phyloP scores from a whole-genome alignment of 2,888 invertebrate species.

The Halictus quadricinctus region DNA sequence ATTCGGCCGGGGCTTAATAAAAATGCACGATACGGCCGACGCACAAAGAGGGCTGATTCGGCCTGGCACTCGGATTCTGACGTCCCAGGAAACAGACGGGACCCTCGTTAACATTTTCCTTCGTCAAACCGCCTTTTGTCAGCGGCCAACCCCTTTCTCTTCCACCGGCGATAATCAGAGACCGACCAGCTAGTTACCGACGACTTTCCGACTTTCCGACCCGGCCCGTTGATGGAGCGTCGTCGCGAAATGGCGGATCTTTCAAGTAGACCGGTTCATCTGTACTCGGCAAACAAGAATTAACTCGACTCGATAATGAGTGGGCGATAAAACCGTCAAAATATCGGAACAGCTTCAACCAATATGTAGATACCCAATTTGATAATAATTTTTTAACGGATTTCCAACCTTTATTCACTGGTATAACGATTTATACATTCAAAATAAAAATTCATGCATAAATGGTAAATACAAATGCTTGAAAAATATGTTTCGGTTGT shows the following conservation, averaged over 20 bases:
- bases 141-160: slow-evolving; percentile 53
- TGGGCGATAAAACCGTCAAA: not conserved
- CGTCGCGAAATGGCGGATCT: not conserved
- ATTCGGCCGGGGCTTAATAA: slow-evolving; percentile 63
- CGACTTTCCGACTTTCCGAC: slow-evolving; percentile 29
- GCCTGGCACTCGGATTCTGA: slow-evolving; percentile 38
- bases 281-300: not conserved
- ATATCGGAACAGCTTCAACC: not conserved
- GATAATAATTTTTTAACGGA: no score
- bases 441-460: no score
- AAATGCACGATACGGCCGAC: slow-evolving; percentile 61
- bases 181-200: slow-evolving; percentile 44
- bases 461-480: not conserved
- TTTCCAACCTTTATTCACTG: no score
- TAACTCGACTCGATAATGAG: not conserved
- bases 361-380: no score
- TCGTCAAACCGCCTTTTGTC: slow-evolving; percentile 67
- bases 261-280: not conserved
- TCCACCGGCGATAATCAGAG: slow-evolving; percentile 42
- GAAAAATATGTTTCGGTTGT: not conserved
- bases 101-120: slow-evolving; percentile 71
- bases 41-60: slow-evolving; percentile 59
- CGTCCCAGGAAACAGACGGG: slow-evolving; percentile 60
- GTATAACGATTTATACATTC: no score
- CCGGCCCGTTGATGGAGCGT: not conserved